phyloP scores from a whole-genome alignment of 2,113 vertebrate genomes.

The Elephas maximus region DNA sequence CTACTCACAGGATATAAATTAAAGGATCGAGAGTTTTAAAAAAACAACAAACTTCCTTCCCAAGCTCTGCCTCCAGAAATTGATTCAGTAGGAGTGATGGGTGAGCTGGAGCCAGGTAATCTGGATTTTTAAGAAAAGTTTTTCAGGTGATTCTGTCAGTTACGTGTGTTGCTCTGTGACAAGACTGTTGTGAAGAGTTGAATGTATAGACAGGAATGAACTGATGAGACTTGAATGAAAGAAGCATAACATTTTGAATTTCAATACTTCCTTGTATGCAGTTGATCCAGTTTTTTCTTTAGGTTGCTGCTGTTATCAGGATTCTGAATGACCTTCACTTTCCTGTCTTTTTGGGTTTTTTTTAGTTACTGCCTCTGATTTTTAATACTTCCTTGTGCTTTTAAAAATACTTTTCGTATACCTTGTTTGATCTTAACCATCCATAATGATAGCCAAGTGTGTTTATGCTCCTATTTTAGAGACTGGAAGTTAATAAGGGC shows the following conservation, averaged over 20 bases:
- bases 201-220: not conserved
- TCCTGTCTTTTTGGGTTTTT: not conserved
- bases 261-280: not conserved
- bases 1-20: not conserved
- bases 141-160: not conserved
- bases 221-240: not conserved
- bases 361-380: not conserved
- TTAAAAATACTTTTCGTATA: not conserved
- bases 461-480: not conserved
- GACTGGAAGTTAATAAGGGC: not conserved
- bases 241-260: not conserved
- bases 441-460: not conserved
- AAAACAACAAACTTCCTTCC: not conserved
- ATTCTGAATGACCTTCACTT: not conserved
- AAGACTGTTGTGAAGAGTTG: not conserved
- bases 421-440: not conserved
- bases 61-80: not conserved
- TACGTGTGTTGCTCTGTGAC: not conserved
- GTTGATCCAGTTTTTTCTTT: not conserved
- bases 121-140: slow-evolving; percentile 1
- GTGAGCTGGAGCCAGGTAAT: not conserved
- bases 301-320: not conserved
- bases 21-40: not conserved
- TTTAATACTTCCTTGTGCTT: slow-evolving; percentile 24
- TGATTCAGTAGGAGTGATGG: not conserved